These are phyloP conservation scores for Drosophila mulleri DNA, from an alignment of 2,888 invertebrate genomes.

Conservation along the genomic window DNA sequence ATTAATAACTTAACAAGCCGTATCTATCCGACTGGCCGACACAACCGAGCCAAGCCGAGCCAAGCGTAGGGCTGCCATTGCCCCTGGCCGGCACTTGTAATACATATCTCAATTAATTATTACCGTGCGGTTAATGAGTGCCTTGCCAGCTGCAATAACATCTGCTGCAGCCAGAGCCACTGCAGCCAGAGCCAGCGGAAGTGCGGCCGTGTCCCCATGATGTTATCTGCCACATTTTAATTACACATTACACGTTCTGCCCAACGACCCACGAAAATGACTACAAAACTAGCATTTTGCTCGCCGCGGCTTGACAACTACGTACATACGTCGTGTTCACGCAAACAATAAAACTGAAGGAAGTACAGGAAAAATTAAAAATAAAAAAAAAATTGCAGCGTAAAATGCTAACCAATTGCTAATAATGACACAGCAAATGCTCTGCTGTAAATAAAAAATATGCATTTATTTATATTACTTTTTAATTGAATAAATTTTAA, in stretches of 20 bases:
- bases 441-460: too few relatives aligned
- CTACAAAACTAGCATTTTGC: conserved; percentile 63
- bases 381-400: neutral
- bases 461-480: too few relatives aligned
- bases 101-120: conserved; percentile 83
- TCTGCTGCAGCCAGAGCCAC: conserved; percentile 9
- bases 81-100: conserved; percentile 48
- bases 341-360: conserved; percentile 17
- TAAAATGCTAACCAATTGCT: neutral
- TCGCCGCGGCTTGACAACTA: conserved; percentile 55
- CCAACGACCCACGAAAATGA: conserved; percentile 48
- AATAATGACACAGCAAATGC: neutral
- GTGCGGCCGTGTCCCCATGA: conserved; percentile 45
- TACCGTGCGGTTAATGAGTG: conserved; percentile 69
- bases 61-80: conserved; percentile 6
- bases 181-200: conserved; percentile 30
- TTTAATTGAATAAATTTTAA: too few relatives aligned
- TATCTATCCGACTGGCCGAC: conserved; percentile 22
- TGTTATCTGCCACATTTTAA: conserved; percentile 77
- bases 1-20: conserved; percentile 82
- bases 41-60: neutral
- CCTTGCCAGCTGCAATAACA: conserved; percentile 41
- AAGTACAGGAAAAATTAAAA: too few relatives aligned
- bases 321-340: conserved; percentile 7
- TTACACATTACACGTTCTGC: conserved; percentile 67